A percentile compares a stretch with the other conserved stretches of the same genome.
phyloP scores from a whole-genome alignment of 2,888 invertebrate species.

The Agrotis exclamationis region DNA sequence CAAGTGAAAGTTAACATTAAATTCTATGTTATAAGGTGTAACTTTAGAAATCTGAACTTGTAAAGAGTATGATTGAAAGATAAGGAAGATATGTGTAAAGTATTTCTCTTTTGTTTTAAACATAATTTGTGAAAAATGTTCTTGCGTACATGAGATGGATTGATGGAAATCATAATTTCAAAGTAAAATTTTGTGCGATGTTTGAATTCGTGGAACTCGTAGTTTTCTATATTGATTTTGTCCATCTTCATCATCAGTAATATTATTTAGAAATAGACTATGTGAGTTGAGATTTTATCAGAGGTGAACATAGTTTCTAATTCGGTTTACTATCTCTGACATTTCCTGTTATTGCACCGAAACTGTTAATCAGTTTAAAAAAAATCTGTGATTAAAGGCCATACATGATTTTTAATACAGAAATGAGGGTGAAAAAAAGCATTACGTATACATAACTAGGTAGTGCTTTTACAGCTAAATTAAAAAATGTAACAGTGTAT shows the following conservation, averaged over 20 bases:
- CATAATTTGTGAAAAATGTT: slow-evolving; percentile 20
- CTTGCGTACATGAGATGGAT: slow-evolving; percentile 1
- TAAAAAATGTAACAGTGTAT: not conserved
- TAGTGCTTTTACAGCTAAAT: not conserved
- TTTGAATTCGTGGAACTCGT: slow-evolving; percentile 7
- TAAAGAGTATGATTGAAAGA: slow-evolving; percentile 27
- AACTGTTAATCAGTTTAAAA: slow-evolving; percentile 22
- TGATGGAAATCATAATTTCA: not conserved
- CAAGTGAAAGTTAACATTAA: slow-evolving; percentile 14
- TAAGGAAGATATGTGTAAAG: not conserved
- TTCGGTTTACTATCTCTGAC: not conserved
- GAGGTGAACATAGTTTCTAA: not conserved
- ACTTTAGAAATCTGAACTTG: not conserved
- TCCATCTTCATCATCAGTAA: no score
- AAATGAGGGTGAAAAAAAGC: not conserved
- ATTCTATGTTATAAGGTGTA: slow-evolving; percentile 2
- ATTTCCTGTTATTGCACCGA: not conserved
- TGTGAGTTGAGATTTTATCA: not conserved
- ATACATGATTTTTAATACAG: slow-evolving; percentile 9
- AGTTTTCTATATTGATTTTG: no score
- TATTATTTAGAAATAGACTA: not conserved
- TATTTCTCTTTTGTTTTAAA: no score
- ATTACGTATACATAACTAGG: no score
- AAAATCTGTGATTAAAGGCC: slow-evolving; percentile 20
- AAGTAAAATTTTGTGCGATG: not conserved